Base-by-base conservation (phyloP, 1,140 invertebrate genomes). In the Zelostemma sp. region DNA sequence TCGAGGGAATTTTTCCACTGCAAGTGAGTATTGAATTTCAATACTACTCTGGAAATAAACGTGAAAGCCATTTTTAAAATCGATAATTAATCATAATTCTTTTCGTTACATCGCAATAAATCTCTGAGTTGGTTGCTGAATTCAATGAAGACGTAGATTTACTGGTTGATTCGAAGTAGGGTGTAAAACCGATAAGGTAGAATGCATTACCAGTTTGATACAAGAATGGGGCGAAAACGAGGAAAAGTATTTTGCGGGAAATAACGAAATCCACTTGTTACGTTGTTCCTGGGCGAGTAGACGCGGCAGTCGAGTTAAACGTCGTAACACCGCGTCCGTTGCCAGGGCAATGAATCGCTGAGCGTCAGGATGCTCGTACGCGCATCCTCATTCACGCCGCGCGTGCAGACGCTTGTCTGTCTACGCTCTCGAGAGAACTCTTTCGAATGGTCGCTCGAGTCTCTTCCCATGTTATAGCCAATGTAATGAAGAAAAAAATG, bases 331-430 rank as follows among this genome's bases (percentile, higher is more conserved):
- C n/a, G 73, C 72, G 76, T 45, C 71, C 78, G 80, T 82, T 82
- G 80, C 78, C 71, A 78, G 77, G 78, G 76, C 76, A 81, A 82
- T 82, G 78, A 80, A 80, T 82, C 75, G 78, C 75, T 76, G 78
- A 81, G 80, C 78, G 80, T 79, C 75, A 79, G 75, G 76, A 71
- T 66, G 72, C 78, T 73, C 67, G 50, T 73, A 60, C 55, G 74
- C 68, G 69, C 72, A 70, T 68, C 41, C 68, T 67, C 70, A 50
- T 63, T 48, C 59, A 50, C 49, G 16, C 40, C 47, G 56, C 48
- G 56, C 43, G 50, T 55, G 38, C 67, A 14, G 11, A 17, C 56
- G 21, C 38, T 48, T 5, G 48, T 53, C 25, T 51, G 50, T 17
- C 16, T 49, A 48, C 46, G 47, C 33, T 54, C 57, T 51, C 49